Conservation (phyloP, 2,888 invertebrate species). For the Catonia carolina region DNA sequence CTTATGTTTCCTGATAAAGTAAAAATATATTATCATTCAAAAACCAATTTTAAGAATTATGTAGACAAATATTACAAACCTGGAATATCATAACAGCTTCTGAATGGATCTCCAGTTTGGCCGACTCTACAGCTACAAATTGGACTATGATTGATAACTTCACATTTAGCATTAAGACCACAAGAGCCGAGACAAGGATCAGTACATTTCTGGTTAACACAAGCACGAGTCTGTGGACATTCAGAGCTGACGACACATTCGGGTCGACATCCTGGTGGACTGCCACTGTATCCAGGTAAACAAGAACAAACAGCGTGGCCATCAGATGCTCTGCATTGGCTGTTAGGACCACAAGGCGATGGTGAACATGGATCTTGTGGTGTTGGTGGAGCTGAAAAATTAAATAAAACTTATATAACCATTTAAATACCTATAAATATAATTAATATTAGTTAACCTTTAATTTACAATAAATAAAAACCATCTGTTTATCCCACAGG, state of each 20-base stretch:
- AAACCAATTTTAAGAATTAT: no score
- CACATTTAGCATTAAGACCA: slow-evolving; percentile 74
- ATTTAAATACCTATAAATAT: no score
- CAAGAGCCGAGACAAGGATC: slow-evolving; percentile 86
- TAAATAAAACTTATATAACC: no score
- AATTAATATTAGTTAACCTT: background rate
- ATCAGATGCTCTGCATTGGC: slow-evolving; percentile 72
- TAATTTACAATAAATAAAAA: no score
- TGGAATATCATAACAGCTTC: slow-evolving; percentile 41
- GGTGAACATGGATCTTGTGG: slow-evolving; percentile 68
- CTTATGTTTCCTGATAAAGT: no score
- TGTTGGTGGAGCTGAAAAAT: slow-evolving; percentile 38
- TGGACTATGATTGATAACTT: slow-evolving; percentile 76
- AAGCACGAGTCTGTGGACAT: slow-evolving; percentile 73
- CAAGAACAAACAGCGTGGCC: slow-evolving; percentile 81
- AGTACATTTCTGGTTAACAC: slow-evolving; percentile 76
- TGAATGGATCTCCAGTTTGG: slow-evolving; percentile 83
- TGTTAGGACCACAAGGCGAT: slow-evolving; percentile 82
- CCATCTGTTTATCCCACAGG: background rate
- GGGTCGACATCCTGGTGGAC: slow-evolving; percentile 73
- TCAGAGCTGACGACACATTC: slow-evolving; percentile 81
- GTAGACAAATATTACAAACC: slow-evolving; percentile 35
- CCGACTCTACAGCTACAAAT: slow-evolving; percentile 79
- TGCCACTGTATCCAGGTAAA: slow-evolving; percentile 66
- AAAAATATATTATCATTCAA: no score